Evolutionary conservation across 2,888 invertebrate species (phyloP).

Genomic region (Ethmia dodecea): DNA sequence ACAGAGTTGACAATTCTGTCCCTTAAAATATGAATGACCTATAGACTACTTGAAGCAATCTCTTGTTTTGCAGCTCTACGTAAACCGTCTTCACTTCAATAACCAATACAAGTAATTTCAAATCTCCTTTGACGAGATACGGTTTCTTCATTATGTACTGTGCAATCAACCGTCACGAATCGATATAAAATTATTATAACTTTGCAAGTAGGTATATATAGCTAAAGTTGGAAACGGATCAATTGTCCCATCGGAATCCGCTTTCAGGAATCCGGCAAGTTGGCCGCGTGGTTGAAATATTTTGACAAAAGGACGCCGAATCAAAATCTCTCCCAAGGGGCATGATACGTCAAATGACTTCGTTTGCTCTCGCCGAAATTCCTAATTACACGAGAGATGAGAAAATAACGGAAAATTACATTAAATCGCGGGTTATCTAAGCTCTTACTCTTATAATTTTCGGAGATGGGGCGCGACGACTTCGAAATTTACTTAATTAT

Average conservation of each 20-base stretch:
- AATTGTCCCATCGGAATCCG: constrained; percentile 29
- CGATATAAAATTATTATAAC: constrained; percentile 32
- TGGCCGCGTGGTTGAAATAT: constrained; percentile 25
- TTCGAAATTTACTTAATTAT: constrained; percentile 65
- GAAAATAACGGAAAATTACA: constrained; percentile 50
- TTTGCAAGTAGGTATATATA: constrained; percentile 26
- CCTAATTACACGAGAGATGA: constrained; percentile 43
- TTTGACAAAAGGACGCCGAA: constrained; percentile 26
- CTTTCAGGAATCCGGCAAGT: constrained; percentile 23
- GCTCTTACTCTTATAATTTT: constrained; percentile 55
- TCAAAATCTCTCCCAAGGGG: constrained; percentile 28
- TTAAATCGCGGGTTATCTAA: constrained; percentile 54
- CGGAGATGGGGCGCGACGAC: constrained; percentile 46
- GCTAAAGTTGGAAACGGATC: constrained; percentile 25
- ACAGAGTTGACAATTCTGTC: no score
- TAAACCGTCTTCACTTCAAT: constrained; percentile 3
- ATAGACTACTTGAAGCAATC: no score
- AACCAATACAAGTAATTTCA: constrained; percentile 10
- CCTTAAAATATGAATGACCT: no score
- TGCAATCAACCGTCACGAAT: constrained; percentile 23
- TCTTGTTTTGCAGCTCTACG: no score
- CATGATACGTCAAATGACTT: constrained; percentile 35
- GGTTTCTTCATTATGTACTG: constrained; percentile 13
- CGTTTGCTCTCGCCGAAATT: constrained; percentile 38
- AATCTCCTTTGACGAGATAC: constrained; percentile 9